Evolutionary conservation across 2,797 vertebrate genomes (phyloP).

Genomic region (Chromis chromis): DNA sequence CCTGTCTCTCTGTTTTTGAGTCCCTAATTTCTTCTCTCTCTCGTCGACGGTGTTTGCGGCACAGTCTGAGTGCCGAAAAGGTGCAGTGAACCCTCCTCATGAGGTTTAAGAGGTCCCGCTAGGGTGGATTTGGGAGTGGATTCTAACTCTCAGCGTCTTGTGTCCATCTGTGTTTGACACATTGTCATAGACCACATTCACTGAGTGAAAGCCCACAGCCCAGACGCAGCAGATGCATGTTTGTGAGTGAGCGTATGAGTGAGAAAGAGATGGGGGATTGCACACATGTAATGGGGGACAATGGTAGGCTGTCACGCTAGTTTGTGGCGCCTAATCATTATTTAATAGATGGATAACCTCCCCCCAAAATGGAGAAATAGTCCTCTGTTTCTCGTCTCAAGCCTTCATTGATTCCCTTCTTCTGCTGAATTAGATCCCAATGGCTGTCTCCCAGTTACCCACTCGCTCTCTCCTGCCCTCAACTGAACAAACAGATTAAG

Average conservation of each 20-base stretch:
- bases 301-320: slow-evolving; percentile 85
- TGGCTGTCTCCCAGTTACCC: slow-evolving; percentile 73
- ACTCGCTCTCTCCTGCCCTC: slow-evolving; percentile 70
- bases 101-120: slow-evolving; percentile 55
- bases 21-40: slow-evolving; percentile 25
- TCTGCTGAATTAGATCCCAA: slow-evolving; percentile 81
- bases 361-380: slow-evolving; percentile 71
- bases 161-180: slow-evolving; percentile 75
- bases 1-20: slow-evolving; percentile 58
- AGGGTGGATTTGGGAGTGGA: slow-evolving; percentile 65
- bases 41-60: slow-evolving; percentile 44
- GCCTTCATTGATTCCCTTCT: slow-evolving; percentile 79
- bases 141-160: slow-evolving; percentile 62
- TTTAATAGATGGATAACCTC: slow-evolving; percentile 84
- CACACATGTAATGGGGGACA: slow-evolving; percentile 81
- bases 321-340: slow-evolving; percentile 87
- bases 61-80: slow-evolving; percentile 51
- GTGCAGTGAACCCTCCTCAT: slow-evolving; percentile 73
- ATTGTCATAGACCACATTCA: slow-evolving; percentile 67
- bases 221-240: slow-evolving; percentile 82
- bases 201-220: slow-evolving; percentile 63
- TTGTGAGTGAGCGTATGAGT: slow-evolving; percentile 70
- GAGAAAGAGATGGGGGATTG: slow-evolving; percentile 73
- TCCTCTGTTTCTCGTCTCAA: slow-evolving; percentile 64
- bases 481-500: slow-evolving; percentile 82